Conservation (phyloP, 2,888 invertebrate genomes). For the Dione vanillae region DNA sequence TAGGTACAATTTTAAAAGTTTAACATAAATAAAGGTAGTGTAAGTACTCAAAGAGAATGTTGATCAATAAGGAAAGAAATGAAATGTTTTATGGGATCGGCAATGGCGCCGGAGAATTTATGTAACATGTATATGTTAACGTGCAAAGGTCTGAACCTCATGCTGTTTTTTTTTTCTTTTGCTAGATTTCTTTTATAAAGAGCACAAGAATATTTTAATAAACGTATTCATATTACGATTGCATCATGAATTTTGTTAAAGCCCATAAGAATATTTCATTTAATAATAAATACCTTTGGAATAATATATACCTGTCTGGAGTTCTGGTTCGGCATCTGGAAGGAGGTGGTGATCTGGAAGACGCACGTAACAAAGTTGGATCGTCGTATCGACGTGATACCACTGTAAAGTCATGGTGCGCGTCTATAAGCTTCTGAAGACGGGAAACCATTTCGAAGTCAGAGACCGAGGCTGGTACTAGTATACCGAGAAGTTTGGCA, state of each 20-base stretch:
- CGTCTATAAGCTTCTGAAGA: slow-evolving; percentile 92
- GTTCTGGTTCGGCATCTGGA: slow-evolving; percentile 78
- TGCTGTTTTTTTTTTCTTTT: not conserved
- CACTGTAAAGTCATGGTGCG: slow-evolving; percentile 93
- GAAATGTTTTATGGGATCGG: slow-evolving; percentile 10
- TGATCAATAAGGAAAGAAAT: slow-evolving; percentile 22
- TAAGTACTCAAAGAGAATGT: slow-evolving; percentile 6
- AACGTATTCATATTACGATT: too few species aligned
- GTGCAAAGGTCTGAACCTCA: not conserved
- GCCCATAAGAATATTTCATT: too few species aligned
- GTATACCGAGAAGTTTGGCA: slow-evolving; percentile 88
- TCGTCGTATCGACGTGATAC: slow-evolving; percentile 88
- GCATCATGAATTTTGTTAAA: too few species aligned
- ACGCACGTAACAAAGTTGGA: slow-evolving; percentile 73
- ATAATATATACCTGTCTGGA: slow-evolving; percentile 76
- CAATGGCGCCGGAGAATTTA: slow-evolving; percentile 13
- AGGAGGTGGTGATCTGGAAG: slow-evolving; percentile 78
- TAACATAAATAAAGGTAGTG: slow-evolving; percentile 1
- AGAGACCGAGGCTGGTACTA: slow-evolving; percentile 86
- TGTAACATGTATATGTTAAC: too few species aligned
- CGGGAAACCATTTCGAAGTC: slow-evolving; percentile 91
- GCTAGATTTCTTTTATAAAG: not conserved
- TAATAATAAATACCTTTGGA: too few species aligned
- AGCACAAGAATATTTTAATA: too few species aligned
- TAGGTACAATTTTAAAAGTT: not conserved